Evolutionary conservation across 1,140 invertebrate genomes (phyloP), one percentile per base, ranked within the genome.

Genomic region (Drosophila nannoptera): DNA sequence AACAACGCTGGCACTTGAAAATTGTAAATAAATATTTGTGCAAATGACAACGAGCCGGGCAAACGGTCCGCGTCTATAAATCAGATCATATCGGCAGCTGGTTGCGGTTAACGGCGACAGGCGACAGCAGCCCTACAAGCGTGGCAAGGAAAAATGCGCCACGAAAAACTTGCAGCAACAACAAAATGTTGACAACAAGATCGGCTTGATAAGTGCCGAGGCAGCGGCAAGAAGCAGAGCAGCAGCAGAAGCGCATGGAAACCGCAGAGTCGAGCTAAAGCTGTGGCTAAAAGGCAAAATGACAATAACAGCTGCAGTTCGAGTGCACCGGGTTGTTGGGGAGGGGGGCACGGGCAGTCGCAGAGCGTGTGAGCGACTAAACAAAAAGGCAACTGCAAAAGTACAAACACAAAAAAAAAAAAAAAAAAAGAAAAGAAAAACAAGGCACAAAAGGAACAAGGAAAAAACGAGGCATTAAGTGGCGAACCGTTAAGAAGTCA

Each of bases 11-110:
- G 40, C 81, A 77, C 81, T 86, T 86, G 82, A 86, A 86, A 86
- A 87, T 86, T 77, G 82, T 86, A 77, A 86, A 87, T 86, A 87
- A 86, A 87, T 86, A 86, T 86, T 87, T 86, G 64, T 77, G 61
- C 77, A 86, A 83, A 56, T 67, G 77, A 77, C 73, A 86, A 77
- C 67, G 69, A 75, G 80, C 56, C 81, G 73, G 66, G 61, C 81
- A 86, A 54, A 16, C 58, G 45, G 45, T 53, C 67, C 77, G 50
- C 77, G 50, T 72, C 70, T 77, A 81, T 86, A 86, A 86, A 86
- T 86, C 82, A 86, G 81, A 86, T 86, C 81, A 86, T 86, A 86
- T 86, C 81, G 67, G 46, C 65, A 64, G 68, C 75, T 63, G 64
- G 53, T 66, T 80, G 81, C 65, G 71, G 74, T 73, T 54, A 58